Evolutionary conservation across 2,797 vertebrate species (phyloP), one percentile per base, ranked within the genome.

Genomic region (Pseudocheirus occidentalis): DNA sequence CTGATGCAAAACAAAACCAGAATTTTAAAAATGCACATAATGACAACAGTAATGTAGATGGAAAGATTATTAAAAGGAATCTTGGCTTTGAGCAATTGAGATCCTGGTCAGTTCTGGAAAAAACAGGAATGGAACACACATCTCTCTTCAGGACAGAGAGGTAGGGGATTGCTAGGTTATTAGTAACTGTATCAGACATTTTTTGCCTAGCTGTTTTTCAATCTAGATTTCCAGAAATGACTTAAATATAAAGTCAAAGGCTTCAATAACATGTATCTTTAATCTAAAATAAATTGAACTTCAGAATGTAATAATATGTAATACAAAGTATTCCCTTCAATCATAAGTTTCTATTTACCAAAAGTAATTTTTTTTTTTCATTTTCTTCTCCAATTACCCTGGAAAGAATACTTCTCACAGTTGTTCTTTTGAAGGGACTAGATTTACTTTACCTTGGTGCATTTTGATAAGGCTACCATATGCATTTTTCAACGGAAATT

Each of bases 391-490:
- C 58, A 46, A 92, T 93, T 29, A 27, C 50, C 91, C 62, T 56
- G 13, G 50, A 95, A 96, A 81, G 21, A 10, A 24, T 24, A 0
- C 27, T 81, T 40, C 29, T 46, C 9, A 11, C 21, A 24, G 40
- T 31, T 81, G 12, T 81, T 46, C 40, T 81, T 21, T 46, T 81
- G 21, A 81, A 81, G 40, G 5, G 21, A 24, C 40, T 81, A 81
- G 18, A 46, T 81, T 46, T 81, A 46, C 14, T 81, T 81, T 92
- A 97, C 53, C 96, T 96, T 96, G 93, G 90, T 94, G 91, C 96
- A 97, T 97, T 98, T 96, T 98, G 94, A 59, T 92, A 97, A 27
- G 92, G 92, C 90, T 98, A 97, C 96, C 96, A 97, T 96, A 97
- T 97, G 97, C 96, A 96, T 97, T 96, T 96, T 93, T 93, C 92